Conservation (phyloP, 1,140 invertebrate species). For the Akabosia matsudoensis region DNA sequence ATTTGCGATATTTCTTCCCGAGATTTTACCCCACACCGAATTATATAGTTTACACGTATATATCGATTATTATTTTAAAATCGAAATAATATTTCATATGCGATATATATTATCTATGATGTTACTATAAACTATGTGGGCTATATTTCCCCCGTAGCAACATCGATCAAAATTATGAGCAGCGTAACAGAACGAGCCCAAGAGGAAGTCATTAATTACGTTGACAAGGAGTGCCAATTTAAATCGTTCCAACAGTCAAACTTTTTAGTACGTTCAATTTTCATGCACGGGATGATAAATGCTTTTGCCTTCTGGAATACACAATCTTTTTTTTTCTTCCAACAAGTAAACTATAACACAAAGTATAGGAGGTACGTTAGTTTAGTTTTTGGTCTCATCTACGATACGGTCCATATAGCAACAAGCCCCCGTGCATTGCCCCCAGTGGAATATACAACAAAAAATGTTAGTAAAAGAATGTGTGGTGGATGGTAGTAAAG, state of each 20-base stretch:
- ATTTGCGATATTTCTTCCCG: too few relatives aligned
- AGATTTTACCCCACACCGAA: too few relatives aligned
- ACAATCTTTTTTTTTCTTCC: background rate
- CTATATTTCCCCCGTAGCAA: background rate
- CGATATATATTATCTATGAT: too few relatives aligned
- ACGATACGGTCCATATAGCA: background rate
- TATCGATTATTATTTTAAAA: too few relatives aligned
- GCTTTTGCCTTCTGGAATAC: background rate
- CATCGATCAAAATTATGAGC: too few relatives aligned
- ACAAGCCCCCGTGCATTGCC: background rate
- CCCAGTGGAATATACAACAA: background rate
- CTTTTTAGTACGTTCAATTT: background rate
- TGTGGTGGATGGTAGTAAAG: too few relatives aligned
- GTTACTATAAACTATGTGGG: too few relatives aligned
- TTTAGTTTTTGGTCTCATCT: too few relatives aligned
- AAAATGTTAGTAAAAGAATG: too few relatives aligned
- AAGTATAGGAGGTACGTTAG: too few relatives aligned
- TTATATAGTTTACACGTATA: too few relatives aligned
- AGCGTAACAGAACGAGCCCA: slow-evolving; percentile 22
- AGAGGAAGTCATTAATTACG: slow-evolving; percentile 39
- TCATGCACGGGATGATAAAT: background rate
- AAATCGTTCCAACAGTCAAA: slow-evolving; percentile 20
- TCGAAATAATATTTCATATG: too few relatives aligned
- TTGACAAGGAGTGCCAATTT: slow-evolving; percentile 38
- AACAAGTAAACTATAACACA: background rate